Conservation (phyloP, 2,888 invertebrate species). For the Dendrolimus houi region DNA sequence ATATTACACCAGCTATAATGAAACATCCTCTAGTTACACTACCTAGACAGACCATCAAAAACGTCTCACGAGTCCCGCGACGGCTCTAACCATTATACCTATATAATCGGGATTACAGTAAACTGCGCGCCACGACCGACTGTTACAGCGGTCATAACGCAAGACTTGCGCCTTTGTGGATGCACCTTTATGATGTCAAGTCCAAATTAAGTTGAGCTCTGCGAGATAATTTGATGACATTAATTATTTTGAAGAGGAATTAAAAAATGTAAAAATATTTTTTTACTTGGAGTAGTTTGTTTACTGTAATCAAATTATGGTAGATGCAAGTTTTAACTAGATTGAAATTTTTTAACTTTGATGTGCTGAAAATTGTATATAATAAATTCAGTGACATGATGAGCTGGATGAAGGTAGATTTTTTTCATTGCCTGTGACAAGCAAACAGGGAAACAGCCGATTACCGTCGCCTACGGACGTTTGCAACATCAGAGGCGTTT, state of each 20-base stretch:
- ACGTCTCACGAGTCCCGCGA: neutral
- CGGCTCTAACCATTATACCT: neutral
- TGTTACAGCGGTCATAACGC: neutral
- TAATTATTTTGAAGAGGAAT: neutral
- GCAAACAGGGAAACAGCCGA: no score
- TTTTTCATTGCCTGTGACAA: no score
- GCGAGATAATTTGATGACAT: neutral
- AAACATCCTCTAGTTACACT: neutral
- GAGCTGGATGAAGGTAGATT: no score
- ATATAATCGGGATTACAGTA: neutral
- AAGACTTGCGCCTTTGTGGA: constrained; percentile 6
- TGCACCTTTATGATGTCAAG: constrained; percentile 10
- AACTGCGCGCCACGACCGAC: neutral
- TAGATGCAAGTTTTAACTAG: neutral
- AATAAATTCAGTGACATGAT: no score
- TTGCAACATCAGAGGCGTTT: no score
- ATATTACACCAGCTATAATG: neutral
- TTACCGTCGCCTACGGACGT: no score
- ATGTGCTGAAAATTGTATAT: neutral
- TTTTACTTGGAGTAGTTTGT: neutral
- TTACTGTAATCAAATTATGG: neutral
- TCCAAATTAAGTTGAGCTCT: constrained; percentile 2
- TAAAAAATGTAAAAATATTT: neutral
- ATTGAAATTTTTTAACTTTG: neutral
- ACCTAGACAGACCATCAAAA: neutral